These are phyloP conservation scores for Phalera bucephala DNA, from an alignment of 2,888 invertebrate genomes.

Conservation along the genomic window DNA sequence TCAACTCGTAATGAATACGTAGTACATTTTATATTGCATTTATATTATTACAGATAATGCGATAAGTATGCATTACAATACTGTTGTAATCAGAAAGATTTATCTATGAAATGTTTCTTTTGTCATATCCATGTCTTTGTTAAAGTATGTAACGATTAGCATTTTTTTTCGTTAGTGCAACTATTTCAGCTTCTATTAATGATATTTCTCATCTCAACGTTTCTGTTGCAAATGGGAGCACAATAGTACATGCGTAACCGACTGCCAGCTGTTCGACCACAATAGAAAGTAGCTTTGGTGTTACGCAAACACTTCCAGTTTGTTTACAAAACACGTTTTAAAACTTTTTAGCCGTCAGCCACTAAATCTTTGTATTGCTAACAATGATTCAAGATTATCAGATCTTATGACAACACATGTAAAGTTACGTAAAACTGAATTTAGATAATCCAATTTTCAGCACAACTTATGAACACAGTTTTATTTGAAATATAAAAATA, in stretches of 20 bases:
- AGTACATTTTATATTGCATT: too few relatives aligned
- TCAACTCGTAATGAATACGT: too few relatives aligned
- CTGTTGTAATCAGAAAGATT: too few relatives aligned
- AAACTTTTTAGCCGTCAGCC: conserved; percentile 14
- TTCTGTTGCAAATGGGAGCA: conserved; percentile 59
- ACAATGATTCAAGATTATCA: too few relatives aligned
- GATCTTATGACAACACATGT: not conserved
- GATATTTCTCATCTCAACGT: conserved; percentile 40
- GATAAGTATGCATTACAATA: too few relatives aligned
- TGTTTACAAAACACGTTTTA: conserved; percentile 61
- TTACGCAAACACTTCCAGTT: conserved; percentile 61
- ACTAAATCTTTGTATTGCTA: not conserved
- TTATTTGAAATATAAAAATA: conserved; percentile 6
- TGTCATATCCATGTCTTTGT: too few relatives aligned
- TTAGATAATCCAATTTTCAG: not conserved
- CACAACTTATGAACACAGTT: too few relatives aligned
- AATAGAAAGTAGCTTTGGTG: conserved; percentile 66
- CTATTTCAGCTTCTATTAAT: too few relatives aligned
- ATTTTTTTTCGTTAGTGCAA: too few relatives aligned
- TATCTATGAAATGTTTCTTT: too few relatives aligned
- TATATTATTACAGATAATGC: too few relatives aligned
- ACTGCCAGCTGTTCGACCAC: conserved; percentile 67
- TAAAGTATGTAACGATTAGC: too few relatives aligned
- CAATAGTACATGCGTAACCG: conserved; percentile 64
- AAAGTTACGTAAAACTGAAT: not conserved